These are phyloP conservation scores for Erebia palarica DNA, from an alignment of 2,888 invertebrate species.

Conservation along the genomic window DNA sequence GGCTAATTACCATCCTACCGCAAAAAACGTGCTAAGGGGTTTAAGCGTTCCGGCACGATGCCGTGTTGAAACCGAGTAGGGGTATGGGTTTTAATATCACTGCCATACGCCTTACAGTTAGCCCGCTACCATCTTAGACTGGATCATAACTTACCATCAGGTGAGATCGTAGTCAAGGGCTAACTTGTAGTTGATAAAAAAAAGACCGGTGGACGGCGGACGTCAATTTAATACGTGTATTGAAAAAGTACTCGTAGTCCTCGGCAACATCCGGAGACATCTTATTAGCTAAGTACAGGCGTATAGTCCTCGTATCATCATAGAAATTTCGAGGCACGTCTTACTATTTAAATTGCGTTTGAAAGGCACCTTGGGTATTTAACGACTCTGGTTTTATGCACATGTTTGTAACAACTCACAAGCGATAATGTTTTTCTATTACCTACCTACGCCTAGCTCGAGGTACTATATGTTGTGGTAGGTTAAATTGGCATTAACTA, in stretches of 20 bases:
- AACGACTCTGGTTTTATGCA: constrained; percentile 46
- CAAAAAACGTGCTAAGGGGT: no score
- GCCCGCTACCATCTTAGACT: no score
- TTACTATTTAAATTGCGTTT: constrained; percentile 57
- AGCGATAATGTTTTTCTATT: constrained; percentile 47
- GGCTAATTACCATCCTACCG: no score
- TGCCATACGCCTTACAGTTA: no score
- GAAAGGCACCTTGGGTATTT: constrained; percentile 70
- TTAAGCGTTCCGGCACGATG: no score
- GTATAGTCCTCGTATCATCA: background rate
- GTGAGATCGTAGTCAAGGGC: no score
- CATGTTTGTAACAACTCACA: constrained; percentile 48
- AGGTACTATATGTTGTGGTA: constrained; percentile 29
- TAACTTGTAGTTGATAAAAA: no score
- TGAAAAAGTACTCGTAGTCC: constrained; percentile 37
- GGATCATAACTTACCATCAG: no score
- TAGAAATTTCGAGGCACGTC: constrained; percentile 62
- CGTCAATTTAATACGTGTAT: constrained; percentile 41
- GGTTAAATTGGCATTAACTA: constrained; percentile 17
- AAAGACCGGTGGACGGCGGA: constrained; percentile 27
- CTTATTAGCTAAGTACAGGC: background rate
- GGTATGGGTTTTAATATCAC: no score
- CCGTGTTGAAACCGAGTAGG: no score
- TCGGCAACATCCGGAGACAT: constrained; percentile 33
- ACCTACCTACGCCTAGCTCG: constrained; percentile 13